These are phyloP conservation scores for Neotoma lepida DNA, from an alignment of 2,113 vertebrate genomes.

Conservation along the genomic window DNA sequence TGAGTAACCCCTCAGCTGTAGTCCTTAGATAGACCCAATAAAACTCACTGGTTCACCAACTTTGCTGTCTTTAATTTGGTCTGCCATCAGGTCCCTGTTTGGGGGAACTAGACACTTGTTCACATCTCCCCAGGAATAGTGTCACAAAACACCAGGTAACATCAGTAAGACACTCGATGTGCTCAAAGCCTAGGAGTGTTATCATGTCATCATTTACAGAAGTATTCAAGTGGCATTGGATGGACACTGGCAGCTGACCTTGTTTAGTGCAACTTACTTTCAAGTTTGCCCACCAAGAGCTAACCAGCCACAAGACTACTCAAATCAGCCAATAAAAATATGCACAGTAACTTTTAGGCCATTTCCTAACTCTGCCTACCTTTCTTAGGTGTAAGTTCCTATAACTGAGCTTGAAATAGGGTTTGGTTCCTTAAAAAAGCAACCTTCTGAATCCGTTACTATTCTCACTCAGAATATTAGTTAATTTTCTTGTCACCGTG, in stretches of 20 bases:
- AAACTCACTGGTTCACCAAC: neutral
- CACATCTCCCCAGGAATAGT: too few relatives aligned
- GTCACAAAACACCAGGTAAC: neutral
- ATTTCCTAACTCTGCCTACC: neutral
- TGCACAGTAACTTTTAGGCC: neutral
- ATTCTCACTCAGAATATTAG: neutral
- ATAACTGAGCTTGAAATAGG: neutral
- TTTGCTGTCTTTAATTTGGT: neutral
- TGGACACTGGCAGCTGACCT: neutral
- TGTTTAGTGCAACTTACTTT: neutral
- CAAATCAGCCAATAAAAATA: neutral
- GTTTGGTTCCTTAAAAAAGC: neutral
- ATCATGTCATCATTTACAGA: neutral
- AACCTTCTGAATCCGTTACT: neutral
- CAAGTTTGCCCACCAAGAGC: neutral
- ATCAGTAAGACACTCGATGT: neutral
- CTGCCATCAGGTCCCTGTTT: neutral
- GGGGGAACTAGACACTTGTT: neutral
- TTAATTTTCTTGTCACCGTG: neutral
- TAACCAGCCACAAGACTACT: neutral
- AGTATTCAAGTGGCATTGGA: neutral
- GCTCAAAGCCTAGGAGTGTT: neutral
- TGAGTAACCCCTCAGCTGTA: neutral
- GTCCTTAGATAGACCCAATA: neutral
- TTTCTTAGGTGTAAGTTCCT: neutral